Percentiles rank a stretch among this genome's conserved stretches.
These are phyloP conservation scores for Temnothorax curvispinosus DNA, from an alignment of 1,140 invertebrate species.

Conservation along the genomic window DNA sequence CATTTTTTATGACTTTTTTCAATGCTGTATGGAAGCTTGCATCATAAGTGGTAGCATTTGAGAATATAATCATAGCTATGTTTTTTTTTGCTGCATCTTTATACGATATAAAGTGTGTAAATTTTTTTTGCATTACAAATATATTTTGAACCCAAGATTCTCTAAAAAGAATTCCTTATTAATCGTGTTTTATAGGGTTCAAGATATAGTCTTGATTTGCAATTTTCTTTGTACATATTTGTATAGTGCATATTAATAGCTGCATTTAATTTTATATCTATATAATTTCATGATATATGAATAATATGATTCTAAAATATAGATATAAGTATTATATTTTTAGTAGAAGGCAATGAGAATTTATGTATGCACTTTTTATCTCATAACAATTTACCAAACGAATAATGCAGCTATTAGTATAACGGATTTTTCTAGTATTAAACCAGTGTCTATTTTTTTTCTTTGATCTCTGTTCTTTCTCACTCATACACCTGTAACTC, in stretches of 20 bases:
- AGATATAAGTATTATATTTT: not conserved
- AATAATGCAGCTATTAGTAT: slow-evolving; percentile 53
- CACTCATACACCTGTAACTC: slow-evolving; percentile 18
- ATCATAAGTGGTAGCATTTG: slow-evolving; percentile 23
- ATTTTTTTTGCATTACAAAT: slow-evolving; percentile 20
- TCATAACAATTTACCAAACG: not conserved
- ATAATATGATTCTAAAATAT: not conserved
- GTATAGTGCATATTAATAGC: slow-evolving; percentile 61
- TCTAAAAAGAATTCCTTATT: not conserved
- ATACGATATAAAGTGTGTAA: slow-evolving; percentile 19
- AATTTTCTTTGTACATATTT: slow-evolving; percentile 45
- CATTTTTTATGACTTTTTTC: slow-evolving; percentile 15
- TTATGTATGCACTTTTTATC: not conserved
- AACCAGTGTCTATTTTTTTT: slow-evolving; percentile 77
- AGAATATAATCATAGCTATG: slow-evolving; percentile 5
- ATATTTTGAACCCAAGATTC: slow-evolving; percentile 12
- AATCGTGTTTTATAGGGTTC: slow-evolving; percentile 33
- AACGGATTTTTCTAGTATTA: slow-evolving; percentile 57
- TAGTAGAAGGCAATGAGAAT: not conserved
- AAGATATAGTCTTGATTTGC: slow-evolving; percentile 29
- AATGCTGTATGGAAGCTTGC: slow-evolving; percentile 43
- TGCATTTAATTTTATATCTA: slow-evolving; percentile 38
- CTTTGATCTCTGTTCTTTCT: slow-evolving; percentile 22
- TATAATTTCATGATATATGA: no score
- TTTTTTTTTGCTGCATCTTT: slow-evolving; percentile 22